Evolutionary conservation across 1,140 invertebrate genomes (phyloP).

Genomic region (Brachionus asplanchnoidis): DNA sequence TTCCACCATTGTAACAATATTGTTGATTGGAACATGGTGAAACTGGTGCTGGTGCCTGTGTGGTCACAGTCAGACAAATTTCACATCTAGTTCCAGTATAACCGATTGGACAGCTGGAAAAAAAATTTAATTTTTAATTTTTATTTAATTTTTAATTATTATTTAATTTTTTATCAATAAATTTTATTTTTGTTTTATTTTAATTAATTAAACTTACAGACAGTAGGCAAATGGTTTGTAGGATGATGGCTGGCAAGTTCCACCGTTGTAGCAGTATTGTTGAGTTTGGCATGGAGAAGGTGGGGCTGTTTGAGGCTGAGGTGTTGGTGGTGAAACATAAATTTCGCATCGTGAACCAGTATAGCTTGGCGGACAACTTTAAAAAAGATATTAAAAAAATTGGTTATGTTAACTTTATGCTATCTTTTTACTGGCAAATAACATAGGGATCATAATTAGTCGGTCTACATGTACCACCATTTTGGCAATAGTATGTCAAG

Average conservation of each 20-base stretch:
- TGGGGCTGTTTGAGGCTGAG: neutral
- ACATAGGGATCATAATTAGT: neutral
- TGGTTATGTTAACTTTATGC: too few species aligned
- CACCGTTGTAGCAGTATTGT: constrained; percentile 15
- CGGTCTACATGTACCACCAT: neutral
- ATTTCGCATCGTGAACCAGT: neutral
- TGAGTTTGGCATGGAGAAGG: neutral
- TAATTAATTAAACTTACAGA: neutral
- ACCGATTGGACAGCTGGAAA: neutral
- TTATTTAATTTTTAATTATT: too few species aligned
- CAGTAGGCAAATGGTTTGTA: neutral
- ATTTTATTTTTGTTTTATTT: too few species aligned
- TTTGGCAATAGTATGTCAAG: constrained; percentile 9
- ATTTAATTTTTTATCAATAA: too few species aligned
- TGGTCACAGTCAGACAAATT: neutral
- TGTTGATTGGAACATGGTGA: neutral
- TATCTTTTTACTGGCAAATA: neutral
- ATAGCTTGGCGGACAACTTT: neutral
- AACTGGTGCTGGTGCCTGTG: constrained; percentile 26
- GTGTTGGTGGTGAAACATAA: neutral
- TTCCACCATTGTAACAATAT: constrained; percentile 24
- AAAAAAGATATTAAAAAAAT: neutral
- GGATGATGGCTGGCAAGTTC: neutral
- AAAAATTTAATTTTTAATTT: too few species aligned
- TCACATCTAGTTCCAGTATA: constrained; percentile 24